Evolutionary conservation across 1,140 invertebrate genomes (phyloP).

Genomic region (Asobara japonica): DNA sequence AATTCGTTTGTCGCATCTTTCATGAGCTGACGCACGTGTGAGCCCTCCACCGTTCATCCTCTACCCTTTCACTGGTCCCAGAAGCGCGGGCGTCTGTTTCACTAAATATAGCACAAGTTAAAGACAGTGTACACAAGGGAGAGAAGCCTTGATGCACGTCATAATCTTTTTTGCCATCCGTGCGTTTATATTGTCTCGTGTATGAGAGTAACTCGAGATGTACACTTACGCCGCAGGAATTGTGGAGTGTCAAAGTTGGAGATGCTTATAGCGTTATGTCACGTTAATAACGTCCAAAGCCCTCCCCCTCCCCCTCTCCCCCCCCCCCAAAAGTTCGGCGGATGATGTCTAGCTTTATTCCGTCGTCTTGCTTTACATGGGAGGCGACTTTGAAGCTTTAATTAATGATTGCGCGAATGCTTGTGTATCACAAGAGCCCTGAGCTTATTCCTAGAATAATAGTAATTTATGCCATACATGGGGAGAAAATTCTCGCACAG

Average conservation of each 20-base stretch:
- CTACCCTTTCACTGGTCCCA: slow-evolving; percentile 3
- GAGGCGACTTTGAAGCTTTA: slow-evolving; percentile 53
- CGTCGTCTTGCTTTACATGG: background rate
- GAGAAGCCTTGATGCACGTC: background rate
- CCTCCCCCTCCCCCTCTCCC: too few species aligned
- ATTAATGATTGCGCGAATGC: slow-evolving; percentile 43
- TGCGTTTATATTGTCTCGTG: background rate
- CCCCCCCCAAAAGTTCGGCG: slow-evolving; percentile 3
- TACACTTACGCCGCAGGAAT: background rate
- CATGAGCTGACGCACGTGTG: background rate
- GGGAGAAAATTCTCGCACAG: too few species aligned
- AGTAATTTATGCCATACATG: too few species aligned
- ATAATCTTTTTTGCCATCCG: slow-evolving; percentile 4
- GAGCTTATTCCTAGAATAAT: background rate
- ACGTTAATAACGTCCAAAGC: slow-evolving; percentile 53
- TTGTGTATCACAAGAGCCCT: background rate
- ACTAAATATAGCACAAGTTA: slow-evolving; percentile 45
- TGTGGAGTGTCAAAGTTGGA: slow-evolving; percentile 25
- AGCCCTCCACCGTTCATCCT: slow-evolving; percentile 9
- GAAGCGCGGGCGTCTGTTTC: slow-evolving; percentile 38
- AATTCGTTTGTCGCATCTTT: background rate
- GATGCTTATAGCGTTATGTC: slow-evolving; percentile 49
- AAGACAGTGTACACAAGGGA: slow-evolving; percentile 1
- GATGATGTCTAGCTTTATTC: background rate
- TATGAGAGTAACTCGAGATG: background rate